Conservation (phyloP, 2,888 invertebrate genomes). For the Ditula angustiorana region DNA sequence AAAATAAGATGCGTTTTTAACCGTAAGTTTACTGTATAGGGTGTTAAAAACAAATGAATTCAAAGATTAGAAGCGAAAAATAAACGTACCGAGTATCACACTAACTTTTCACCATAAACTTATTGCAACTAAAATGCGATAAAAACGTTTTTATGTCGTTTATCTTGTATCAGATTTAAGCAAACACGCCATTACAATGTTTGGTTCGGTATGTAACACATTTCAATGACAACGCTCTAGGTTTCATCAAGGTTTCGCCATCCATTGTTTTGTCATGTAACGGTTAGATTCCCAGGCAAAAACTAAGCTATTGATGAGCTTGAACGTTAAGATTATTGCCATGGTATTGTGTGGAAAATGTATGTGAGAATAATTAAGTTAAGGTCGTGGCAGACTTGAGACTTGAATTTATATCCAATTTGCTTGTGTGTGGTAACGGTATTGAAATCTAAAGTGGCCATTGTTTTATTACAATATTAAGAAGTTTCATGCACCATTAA, state of each 20-base stretch:
- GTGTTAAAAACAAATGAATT: neutral
- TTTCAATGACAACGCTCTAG: slow-evolving; percentile 34
- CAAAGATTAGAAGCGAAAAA: no score
- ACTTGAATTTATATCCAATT: slow-evolving; percentile 27
- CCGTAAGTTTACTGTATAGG: neutral
- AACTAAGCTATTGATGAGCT: slow-evolving; percentile 44
- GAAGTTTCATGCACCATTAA: neutral
- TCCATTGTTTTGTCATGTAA: slow-evolving; percentile 42
- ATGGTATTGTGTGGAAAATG: slow-evolving; percentile 46
- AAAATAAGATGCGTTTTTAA: neutral
- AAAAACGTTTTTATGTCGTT: neutral
- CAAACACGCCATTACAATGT: slow-evolving; percentile 6
- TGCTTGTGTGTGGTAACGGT: slow-evolving; percentile 17
- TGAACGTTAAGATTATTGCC: slow-evolving; percentile 42
- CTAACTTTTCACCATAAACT: neutral
- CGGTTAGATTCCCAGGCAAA: slow-evolving; percentile 46
- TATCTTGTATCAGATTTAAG: neutral
- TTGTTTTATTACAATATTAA: slow-evolving; percentile 17
- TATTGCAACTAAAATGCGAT: neutral
- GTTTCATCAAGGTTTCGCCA: slow-evolving; percentile 45
- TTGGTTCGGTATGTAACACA: slow-evolving; percentile 26
- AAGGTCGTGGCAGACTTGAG: slow-evolving; percentile 21
- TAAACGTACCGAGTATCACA: no score
- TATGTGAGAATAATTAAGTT: slow-evolving; percentile 46
- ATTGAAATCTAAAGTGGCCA: slow-evolving; percentile 26